A percentile compares a stretch with the other conserved stretches of the same genome.
phyloP scores from a whole-genome alignment of 2,797 vertebrate genomes.

The Pyrrhura leucotis region DNA sequence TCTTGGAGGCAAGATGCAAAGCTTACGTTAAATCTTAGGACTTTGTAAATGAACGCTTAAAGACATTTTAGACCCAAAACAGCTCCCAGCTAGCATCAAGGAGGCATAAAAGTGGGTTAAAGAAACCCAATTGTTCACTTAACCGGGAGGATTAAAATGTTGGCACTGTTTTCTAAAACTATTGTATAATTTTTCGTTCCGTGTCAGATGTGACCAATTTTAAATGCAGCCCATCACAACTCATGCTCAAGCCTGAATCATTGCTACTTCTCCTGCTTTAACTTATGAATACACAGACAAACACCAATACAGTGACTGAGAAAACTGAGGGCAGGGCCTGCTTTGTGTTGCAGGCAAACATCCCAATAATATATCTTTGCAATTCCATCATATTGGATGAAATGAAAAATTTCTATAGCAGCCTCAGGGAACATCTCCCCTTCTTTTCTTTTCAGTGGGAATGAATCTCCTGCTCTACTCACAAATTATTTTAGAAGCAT shows the following conservation, averaged over 20 bases:
- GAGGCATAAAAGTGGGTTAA: neutral
- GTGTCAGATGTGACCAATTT: neutral
- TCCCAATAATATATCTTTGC: constrained; percentile 4
- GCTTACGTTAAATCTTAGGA: neutral
- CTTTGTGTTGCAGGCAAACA: neutral
- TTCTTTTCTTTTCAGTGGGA: constrained; percentile 36
- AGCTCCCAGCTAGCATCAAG: neutral
- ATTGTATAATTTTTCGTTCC: neutral
- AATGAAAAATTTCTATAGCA: neutral
- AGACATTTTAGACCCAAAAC: neutral
- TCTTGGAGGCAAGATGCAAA: neutral
- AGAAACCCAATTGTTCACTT: neutral
- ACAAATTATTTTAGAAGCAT: constrained; percentile 53
- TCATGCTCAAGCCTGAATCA: neutral
- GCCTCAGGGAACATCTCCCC: neutral
- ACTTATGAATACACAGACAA: neutral
- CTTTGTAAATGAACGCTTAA: neutral
- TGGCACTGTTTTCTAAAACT: neutral
- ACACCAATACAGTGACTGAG: neutral
- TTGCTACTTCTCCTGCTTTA: constrained; percentile 4
- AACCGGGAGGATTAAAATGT: neutral
- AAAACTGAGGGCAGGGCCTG: neutral
- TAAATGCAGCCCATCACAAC: neutral
- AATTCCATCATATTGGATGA: neutral
- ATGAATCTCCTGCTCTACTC: constrained; percentile 7